These are phyloP conservation scores for Thermophis baileyi DNA, from an alignment of 2,113 vertebrate species.

Conservation along the genomic window DNA sequence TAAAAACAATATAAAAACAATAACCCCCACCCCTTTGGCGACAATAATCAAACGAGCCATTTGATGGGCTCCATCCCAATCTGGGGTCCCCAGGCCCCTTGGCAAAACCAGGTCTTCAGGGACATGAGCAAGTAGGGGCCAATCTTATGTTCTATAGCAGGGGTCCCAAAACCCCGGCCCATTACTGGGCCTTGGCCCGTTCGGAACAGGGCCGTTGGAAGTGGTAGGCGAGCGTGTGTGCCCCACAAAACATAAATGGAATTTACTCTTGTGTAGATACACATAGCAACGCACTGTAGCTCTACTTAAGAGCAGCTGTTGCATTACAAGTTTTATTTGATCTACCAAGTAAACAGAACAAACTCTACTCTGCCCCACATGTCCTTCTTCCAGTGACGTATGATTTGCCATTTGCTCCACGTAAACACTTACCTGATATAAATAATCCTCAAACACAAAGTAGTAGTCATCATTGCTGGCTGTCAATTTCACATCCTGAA, in stretches of 20 bases:
- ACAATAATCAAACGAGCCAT: too few relatives aligned
- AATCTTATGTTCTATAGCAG: not conserved
- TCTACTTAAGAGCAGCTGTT: not conserved
- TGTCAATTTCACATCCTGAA: conserved; percentile 95
- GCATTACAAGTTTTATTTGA: not conserved
- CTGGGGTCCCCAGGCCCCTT: too few relatives aligned
- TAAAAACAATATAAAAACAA: too few relatives aligned
- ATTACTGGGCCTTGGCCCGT: too few relatives aligned
- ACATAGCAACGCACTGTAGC: not conserved
- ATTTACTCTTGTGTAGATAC: not conserved
- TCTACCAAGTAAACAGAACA: not conserved
- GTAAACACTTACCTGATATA: conserved; percentile 86
- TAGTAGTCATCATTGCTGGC: conserved; percentile 98
- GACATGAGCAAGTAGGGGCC: too few relatives aligned
- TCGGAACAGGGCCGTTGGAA: too few relatives aligned
- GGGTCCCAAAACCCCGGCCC: not conserved
- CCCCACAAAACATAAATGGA: not conserved
- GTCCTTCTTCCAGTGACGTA: not conserved
- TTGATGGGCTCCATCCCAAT: too few relatives aligned
- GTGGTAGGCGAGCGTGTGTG: not conserved
- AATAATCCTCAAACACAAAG: conserved; percentile 99
- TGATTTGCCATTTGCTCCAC: conserved; percentile 16
- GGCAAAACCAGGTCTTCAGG: too few relatives aligned
- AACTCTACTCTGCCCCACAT: not conserved
- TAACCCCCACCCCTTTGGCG: too few relatives aligned